A percentile compares a stretch with the other conserved stretches of the same genome.
phyloP scores from a whole-genome alignment of 2,797 vertebrate species.

The Psittacula echo region DNA sequence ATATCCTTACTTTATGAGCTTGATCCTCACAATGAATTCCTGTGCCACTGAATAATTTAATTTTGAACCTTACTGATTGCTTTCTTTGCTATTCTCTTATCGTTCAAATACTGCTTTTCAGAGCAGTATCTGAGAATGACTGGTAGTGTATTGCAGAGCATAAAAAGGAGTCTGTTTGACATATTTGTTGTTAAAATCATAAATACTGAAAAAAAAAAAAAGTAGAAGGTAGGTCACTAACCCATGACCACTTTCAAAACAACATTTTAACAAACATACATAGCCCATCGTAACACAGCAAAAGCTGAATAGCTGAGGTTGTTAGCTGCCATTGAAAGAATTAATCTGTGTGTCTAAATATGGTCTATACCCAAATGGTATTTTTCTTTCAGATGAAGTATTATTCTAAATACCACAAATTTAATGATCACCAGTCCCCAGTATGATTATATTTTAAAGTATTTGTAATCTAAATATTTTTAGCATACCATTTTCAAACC shows the following conservation, averaged over 20 bases:
- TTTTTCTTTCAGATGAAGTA: background rate
- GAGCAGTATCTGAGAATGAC: background rate
- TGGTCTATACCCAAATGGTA: background rate
- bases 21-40: constrained; percentile 20
- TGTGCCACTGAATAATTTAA: background rate
- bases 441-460: constrained; percentile 6
- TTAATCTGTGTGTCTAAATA: background rate
- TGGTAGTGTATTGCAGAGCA: background rate
- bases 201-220: background rate
- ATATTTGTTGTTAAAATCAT: background rate
- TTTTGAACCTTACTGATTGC: background rate
- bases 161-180: background rate
- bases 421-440: background rate
- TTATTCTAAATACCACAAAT: background rate
- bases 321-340: background rate
- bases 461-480: constrained; percentile 36
- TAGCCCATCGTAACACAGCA: background rate
- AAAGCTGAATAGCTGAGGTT: background rate
- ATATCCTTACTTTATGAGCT: constrained; percentile 35
- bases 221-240: background rate
- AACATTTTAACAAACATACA: background rate
- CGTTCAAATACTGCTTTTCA: background rate
- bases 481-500: constrained; percentile 15
- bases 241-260: background rate
- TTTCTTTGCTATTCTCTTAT: background rate